Conservation (phyloP, 2,797 vertebrate genomes). For the Eulemur mongoz region DNA sequence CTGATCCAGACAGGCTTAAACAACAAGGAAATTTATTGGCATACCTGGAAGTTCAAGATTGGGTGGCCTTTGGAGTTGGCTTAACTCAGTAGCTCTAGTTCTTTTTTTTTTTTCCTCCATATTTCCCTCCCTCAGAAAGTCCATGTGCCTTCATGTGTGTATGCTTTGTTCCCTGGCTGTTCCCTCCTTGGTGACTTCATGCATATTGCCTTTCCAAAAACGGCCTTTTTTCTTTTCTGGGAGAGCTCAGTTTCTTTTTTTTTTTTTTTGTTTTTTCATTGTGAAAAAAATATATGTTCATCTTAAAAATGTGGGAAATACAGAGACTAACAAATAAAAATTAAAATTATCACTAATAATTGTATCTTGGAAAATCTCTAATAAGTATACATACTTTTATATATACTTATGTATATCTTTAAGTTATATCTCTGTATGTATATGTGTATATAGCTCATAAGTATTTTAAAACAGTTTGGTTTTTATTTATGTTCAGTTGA, state of each 20-base stretch:
- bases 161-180: neutral
- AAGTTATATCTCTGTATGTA: neutral
- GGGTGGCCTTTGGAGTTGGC: neutral
- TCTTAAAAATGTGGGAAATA: constrained; percentile 15
- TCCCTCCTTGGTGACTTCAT: neutral
- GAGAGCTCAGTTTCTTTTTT: neutral
- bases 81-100: neutral
- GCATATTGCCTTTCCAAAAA: neutral
- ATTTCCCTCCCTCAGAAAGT: neutral
- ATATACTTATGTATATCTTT: neutral
- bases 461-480: neutral
- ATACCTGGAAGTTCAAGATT: neutral
- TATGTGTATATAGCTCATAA: neutral
- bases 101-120: neutral
- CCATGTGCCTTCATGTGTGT: neutral
- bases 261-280: neutral
- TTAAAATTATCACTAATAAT: neutral
- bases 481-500: constrained; percentile 23
- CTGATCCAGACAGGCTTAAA: neutral
- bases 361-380: neutral
- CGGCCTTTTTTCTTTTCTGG: neutral
- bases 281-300: neutral
- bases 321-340: neutral
- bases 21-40: neutral
- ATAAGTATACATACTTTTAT: neutral